These are phyloP conservation scores for Kryptolebias ocellatus DNA, from an alignment of 2,797 vertebrate genomes.

Conservation along the genomic window DNA sequence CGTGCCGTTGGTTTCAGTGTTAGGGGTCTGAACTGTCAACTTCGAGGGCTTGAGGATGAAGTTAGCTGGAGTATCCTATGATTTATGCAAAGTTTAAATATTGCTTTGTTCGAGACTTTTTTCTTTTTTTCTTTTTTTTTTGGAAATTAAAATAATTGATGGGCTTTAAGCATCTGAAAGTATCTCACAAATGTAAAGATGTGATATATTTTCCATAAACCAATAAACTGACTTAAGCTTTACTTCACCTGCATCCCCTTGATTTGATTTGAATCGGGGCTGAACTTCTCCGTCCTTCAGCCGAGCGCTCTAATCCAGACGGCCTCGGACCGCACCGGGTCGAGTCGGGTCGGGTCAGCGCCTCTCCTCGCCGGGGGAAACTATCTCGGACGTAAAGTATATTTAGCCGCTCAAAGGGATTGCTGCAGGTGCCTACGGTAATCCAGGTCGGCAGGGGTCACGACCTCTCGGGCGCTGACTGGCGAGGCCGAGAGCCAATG, in stretches of 20 bases:
- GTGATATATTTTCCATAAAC: conserved; percentile 92
- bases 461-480: conserved; percentile 46
- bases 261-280: not conserved
- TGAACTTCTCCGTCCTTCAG: conserved; percentile 9
- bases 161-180: conserved; percentile 81
- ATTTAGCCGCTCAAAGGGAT: conserved; percentile 70
- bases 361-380: conserved; percentile 37
- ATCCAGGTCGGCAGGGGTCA: conserved; percentile 66
- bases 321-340: conserved; percentile 47
- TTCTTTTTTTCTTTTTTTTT: conserved; percentile 42
- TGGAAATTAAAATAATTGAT: conserved; percentile 53
- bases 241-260: conserved; percentile 53
- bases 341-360: conserved; percentile 36
- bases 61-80: conserved; percentile 25
- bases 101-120: conserved; percentile 47
- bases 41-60: conserved; percentile 12
- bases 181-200: conserved; percentile 83
- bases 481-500: conserved; percentile 30
- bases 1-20: conserved; percentile 34
- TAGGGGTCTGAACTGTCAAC: conserved; percentile 25
- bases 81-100: conserved; percentile 38
- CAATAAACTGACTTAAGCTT: conserved; percentile 87
- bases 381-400: conserved; percentile 56
- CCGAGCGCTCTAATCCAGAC: conserved; percentile 45
- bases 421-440: conserved; percentile 52